Conservation (phyloP, 2,888 invertebrate genomes). For the Mesodorylaimus sp. region DNA sequence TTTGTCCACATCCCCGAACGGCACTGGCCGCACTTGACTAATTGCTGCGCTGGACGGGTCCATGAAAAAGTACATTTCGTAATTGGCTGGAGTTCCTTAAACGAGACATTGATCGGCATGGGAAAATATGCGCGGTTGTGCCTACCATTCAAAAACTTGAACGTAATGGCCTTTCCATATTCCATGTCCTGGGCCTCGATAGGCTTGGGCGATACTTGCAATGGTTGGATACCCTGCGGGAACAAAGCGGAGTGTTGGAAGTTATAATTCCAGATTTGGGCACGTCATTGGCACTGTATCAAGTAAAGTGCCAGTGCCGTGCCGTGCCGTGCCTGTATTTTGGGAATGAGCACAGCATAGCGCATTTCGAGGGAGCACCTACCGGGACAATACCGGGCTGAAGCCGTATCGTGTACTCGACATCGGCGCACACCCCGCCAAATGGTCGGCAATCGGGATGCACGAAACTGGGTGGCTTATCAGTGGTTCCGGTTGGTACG, state of each 20-base stretch:
- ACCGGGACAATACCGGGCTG: neutral
- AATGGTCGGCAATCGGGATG: conserved; percentile 2
- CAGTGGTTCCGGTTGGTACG: no score
- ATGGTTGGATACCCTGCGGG: neutral
- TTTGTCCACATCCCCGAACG: no score
- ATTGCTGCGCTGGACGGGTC: neutral
- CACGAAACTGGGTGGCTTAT: conserved; percentile 5
- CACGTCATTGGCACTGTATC: no score
- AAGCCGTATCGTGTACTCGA: neutral
- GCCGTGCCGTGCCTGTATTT: no score
- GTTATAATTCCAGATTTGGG: no score
- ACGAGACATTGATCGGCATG: neutral
- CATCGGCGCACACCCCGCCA: neutral
- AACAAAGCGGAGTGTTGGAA: neutral
- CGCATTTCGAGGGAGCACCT: no score
- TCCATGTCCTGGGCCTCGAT: neutral
- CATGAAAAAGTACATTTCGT: neutral
- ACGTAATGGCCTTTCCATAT: neutral
- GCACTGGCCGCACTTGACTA: neutral
- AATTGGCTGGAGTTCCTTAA: neutral
- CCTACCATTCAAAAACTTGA: neutral
- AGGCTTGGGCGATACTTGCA: neutral
- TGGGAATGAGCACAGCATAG: no score
- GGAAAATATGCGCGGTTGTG: neutral
- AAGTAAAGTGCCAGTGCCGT: no score